phyloP scores from a whole-genome alignment of 2,888 invertebrate species.

The Sarcophaga carnaria region DNA sequence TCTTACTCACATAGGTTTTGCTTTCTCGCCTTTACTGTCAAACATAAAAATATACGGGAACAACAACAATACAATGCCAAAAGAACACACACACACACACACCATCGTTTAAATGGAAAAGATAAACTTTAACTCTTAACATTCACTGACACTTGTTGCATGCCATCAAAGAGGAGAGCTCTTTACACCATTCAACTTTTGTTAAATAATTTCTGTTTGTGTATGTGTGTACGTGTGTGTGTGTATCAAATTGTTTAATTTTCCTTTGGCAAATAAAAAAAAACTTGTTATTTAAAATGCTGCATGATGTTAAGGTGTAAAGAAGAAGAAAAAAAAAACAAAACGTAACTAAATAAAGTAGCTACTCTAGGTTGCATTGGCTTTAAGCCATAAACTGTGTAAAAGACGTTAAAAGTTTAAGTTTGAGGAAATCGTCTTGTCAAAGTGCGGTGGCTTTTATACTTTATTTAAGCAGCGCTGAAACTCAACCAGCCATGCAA shows the following conservation, averaged over 20 bases:
- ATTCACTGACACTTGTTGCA: conserved; percentile 69
- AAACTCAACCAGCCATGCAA: conserved; percentile 70
- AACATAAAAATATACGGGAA: background rate
- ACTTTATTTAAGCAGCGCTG: conserved; percentile 46
- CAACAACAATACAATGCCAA: background rate
- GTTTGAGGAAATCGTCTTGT: conserved; percentile 39
- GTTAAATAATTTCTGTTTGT: background rate
- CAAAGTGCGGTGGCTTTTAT: conserved; percentile 51
- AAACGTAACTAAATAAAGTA: background rate
- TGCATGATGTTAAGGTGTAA: background rate
- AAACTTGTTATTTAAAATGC: background rate
- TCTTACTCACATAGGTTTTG: background rate
- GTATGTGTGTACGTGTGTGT: background rate
- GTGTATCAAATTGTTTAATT: conserved; percentile 16
- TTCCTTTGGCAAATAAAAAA: background rate
- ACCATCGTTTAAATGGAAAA: conserved; percentile 22
- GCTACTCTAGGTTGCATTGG: conserved; percentile 14
- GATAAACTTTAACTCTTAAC: conserved; percentile 38
- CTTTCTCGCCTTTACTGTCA: conserved; percentile 13
- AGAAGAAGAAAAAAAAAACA: background rate
- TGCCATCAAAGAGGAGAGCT: background rate
- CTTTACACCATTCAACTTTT: background rate
- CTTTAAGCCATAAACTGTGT: conserved; percentile 57
- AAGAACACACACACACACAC: background rate
- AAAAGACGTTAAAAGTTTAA: conserved; percentile 7